Evolutionary conservation across 2,113 vertebrate genomes (phyloP).

Genomic region (Thermophis baileyi): DNA sequence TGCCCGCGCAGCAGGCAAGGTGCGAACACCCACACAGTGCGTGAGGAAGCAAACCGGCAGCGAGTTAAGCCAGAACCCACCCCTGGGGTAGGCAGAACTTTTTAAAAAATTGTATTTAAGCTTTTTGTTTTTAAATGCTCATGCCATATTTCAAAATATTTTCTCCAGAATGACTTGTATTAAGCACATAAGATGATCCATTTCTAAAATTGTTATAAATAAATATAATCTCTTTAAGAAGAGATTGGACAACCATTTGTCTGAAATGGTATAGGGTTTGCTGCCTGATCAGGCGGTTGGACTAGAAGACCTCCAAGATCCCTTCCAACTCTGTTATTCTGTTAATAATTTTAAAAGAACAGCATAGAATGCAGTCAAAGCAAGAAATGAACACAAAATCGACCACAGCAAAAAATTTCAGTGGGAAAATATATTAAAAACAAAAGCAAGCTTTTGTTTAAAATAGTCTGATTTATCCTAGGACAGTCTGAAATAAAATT

Average conservation of each 20-base stretch:
- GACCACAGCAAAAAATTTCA: neutral
- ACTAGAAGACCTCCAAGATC: neutral
- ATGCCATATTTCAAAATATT: neutral
- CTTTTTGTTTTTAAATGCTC: neutral
- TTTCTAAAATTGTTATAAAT: neutral
- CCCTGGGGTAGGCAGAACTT: too few species aligned
- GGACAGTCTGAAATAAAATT: neutral
- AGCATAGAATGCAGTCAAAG: neutral
- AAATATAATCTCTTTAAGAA: too few species aligned
- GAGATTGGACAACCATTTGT: too few species aligned
- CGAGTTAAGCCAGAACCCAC: too few species aligned
- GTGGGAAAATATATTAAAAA: neutral
- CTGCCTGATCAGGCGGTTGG: neutral
- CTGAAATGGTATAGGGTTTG: neutral
- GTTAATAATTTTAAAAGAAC: neutral
- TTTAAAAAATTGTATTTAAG: neutral
- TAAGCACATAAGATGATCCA: neutral
- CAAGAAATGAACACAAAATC: neutral
- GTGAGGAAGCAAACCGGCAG: too few species aligned
- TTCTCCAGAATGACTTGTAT: neutral
- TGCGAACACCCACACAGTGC: too few species aligned
- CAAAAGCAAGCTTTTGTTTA: neutral
- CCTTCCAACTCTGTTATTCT: neutral
- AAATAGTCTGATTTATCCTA: neutral
- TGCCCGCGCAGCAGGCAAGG: too few species aligned